Evolutionary conservation across 2,113 vertebrate genomes (phyloP), one percentile per base, ranked within the genome.

Genomic region (Phylloscopus whistleri): DNA sequence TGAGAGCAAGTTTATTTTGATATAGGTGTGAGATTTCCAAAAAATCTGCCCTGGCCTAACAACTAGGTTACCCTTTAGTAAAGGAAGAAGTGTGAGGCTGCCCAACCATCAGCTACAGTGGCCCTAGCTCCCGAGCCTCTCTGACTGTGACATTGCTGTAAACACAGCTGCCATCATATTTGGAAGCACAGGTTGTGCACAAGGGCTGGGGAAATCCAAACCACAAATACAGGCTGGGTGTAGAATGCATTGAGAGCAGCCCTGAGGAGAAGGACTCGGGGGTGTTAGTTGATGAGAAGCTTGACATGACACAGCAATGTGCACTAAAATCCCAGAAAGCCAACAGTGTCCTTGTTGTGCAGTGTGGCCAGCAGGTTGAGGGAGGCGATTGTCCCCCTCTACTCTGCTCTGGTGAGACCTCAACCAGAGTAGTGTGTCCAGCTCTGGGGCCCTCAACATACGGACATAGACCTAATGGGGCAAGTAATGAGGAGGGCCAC

Each of bases 161-260:
- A 86, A 70, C 28, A n/a, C 37, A 74, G 37, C 51, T 86, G 70
- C 23, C 20, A 13, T 30, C 15, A 9, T 11, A 3, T 39, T 63
- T 72, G 44, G 75, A 87, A 90, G 66, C 2, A 11, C 13, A 46
- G n/a, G 18, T 43, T 67, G 35, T 63, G 41, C 18, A 24, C 6
- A 16, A 69, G 12, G 15, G 15, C 20, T 35, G 49, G 31, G 55
- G 55, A 55, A 55, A 56, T 63, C 56, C 49, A 48, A 63, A 27
- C 35, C 43, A 70, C 16, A 41, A 49, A 43, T 24, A 28, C 6
- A 31, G 22, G 12, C 4, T 56, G 15, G n/a, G 12, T 0, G 0
- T 49, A 19, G 63, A 69, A 69, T 4, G 9, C 9, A 30, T 7
- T 48, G 24, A 46, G 46, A 60, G 24, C n/a, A 60, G 60, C 28